Base-by-base conservation (phyloP, 92 coral and sea anemone species). In the Epizoanthus stellaris region DNA sequence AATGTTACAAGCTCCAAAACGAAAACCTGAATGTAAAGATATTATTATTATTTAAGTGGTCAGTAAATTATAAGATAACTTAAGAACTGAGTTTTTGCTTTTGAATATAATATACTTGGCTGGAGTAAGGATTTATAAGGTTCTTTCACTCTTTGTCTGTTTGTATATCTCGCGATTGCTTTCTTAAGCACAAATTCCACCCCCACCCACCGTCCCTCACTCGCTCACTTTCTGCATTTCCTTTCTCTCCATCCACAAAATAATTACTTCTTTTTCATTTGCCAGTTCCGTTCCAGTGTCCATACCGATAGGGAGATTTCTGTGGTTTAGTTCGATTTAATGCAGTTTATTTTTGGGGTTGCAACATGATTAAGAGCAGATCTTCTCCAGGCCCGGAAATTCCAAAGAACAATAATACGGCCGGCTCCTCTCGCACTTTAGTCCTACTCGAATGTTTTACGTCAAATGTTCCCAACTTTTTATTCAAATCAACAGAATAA, bases 1-100 rank as follows among this genome's bases (percentile, higher is more conserved):
- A 68, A 36, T 63, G 83, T 79, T 79, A 23, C 43, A 45, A 63
- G 57, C 60, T 76, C 68, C 8, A 16, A 76, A 79, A 62, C 70
- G 5, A 12, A 79, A 20, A 30, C 6, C 6, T 43, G 72, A 79
- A 79, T 79, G 71, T 79, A 63, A 79, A 63, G 83, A 63, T n/a
- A 12, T 43, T 45, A 76, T 43, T 45, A 76, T 45, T 62, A 63
- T 79, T 79, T 79, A 79, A 62, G 25, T 43, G 34, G 59, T n/a
- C 34, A 61, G 70, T 62, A 45, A 63, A 63, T 79, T 79, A 62
- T 79, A 63, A 67, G 53, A 63, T 17, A 63, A 79, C 38, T 62
- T 1, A 36, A 45, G 59, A 75, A 57, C 40, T 9, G 54, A 16
- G 49, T 38, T 14, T 5, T 4, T 49, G 77, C 19, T 49, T 73